Conservation (phyloP, 1,140 invertebrate genomes). For the Spodoptera frugiperda region DNA sequence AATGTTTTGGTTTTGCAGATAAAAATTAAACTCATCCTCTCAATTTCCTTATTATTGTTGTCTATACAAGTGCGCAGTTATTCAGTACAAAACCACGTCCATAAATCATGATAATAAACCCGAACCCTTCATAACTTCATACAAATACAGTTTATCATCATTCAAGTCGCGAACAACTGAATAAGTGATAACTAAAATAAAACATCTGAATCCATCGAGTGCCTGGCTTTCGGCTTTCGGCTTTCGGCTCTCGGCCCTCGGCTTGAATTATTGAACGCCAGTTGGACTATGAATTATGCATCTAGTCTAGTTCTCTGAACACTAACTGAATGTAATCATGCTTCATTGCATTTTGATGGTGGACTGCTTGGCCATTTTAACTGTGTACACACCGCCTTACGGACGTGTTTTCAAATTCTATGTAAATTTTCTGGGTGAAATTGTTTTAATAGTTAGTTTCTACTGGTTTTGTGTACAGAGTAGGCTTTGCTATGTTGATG, state of each 20-base stretch:
- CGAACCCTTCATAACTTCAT: slow-evolving; percentile 28
- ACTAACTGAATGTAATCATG: slow-evolving; percentile 45
- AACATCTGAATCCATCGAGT: slow-evolving; percentile 41
- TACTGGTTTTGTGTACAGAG: background rate
- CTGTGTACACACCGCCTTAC: background rate
- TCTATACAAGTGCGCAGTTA: background rate
- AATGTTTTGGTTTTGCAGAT: too few relatives aligned
- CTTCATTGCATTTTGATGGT: slow-evolving; percentile 41
- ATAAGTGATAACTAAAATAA: slow-evolving; percentile 45
- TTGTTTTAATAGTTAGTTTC: background rate
- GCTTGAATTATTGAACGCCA: slow-evolving; percentile 44
- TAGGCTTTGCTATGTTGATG: background rate
- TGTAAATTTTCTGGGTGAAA: background rate
- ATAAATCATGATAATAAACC: slow-evolving; percentile 31
- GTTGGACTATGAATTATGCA: slow-evolving; percentile 43
- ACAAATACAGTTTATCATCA: slow-evolving; percentile 38
- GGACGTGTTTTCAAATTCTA: background rate
- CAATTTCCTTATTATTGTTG: background rate
- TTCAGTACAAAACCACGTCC: slow-evolving; percentile 17
- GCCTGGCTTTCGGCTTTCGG: slow-evolving; percentile 35
- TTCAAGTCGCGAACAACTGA: slow-evolving; percentile 41
- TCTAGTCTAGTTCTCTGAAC: slow-evolving; percentile 38
- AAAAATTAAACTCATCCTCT: too few relatives aligned
- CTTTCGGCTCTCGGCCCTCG: slow-evolving; percentile 35
- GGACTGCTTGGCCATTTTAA: slow-evolving; percentile 19